Percentiles rank a stretch among this genome's conserved stretches.
phyloP scores from a whole-genome alignment of 2,113 vertebrate species.

The Halichoerus grypus region DNA sequence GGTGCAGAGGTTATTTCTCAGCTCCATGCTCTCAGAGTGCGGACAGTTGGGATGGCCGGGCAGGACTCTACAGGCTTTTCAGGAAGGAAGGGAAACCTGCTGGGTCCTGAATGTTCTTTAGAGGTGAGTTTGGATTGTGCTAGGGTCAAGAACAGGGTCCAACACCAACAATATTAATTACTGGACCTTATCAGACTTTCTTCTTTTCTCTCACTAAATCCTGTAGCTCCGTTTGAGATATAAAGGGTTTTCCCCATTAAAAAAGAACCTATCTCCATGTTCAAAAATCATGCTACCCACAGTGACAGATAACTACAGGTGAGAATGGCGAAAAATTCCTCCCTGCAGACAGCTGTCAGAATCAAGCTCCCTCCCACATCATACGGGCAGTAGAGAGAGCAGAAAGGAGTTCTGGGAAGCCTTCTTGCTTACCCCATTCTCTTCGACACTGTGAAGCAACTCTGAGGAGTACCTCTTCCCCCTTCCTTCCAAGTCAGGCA shows the following conservation, averaged over 20 bases:
- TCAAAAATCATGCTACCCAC: neutral
- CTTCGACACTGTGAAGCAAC: neutral
- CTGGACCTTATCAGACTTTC: neutral
- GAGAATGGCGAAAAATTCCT: conserved; percentile 63
- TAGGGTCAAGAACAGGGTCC: neutral
- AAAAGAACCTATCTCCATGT: conserved; percentile 18
- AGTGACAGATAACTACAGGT: conserved; percentile 55
- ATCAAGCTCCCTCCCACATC: conserved; percentile 2
- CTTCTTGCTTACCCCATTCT: neutral
- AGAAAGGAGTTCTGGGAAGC: neutral
- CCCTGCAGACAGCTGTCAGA: conserved; percentile 58
- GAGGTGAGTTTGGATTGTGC: neutral
- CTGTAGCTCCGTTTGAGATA: neutral
- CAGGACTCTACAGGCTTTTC: neutral
- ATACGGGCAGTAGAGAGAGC: neutral
- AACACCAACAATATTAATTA: neutral
- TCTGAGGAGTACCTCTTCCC: conserved; percentile 12
- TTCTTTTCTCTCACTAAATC: conserved; percentile 41
- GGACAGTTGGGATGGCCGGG: no score
- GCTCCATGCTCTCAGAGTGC: neutral
- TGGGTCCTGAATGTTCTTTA: neutral
- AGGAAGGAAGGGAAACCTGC: neutral
- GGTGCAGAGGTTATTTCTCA: neutral
- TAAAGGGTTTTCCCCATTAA: neutral
- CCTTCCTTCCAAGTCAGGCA: conserved; percentile 34